Base-by-base conservation (phyloP, 2,888 invertebrate species). In the Steromphala cineraria region DNA sequence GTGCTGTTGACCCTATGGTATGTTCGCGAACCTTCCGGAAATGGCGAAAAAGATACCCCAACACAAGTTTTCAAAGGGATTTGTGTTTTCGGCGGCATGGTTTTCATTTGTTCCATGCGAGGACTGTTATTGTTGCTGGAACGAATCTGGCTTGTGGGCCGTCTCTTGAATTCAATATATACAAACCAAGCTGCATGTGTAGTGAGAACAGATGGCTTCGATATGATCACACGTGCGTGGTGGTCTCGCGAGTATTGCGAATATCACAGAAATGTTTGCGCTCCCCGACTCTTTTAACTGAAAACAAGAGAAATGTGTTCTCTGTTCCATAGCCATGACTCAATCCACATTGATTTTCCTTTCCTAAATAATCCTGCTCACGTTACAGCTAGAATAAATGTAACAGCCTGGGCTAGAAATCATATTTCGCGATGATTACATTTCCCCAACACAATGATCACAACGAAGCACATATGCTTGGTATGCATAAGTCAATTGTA, bases 51-150 rank as follows among this genome's bases (percentile, higher is more conserved):
- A 67, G 78, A 78, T 78, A 67, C 67, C 53, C 46, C 17, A 78
- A 78, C 78, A 67, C 53, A 17, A 67, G 46, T 67, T 67, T 78
- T 78, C 78, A 78, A 78, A 78, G 78, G 40, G 67, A 78, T 78
- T 62, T 67, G 67, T 67, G 67, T 67, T 78, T 78, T 67, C 24
- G n/a, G 13, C 31, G 19, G 67, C 17, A 67, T 78, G 78, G 67
- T 52, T 78, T 67, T 78, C 53, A 78, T 78, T 67, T 78, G 36
- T 40, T n/a, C 78, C 28, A 17, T 67, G 52, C 46, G 19, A 67
- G 53, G 7, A 31, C 17, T 78, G 67, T 78, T 67, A 67, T 67
- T 24, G 28, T 62, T 78, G n/a, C 31, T 67, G 78, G 67, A 76
- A 76, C 55, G n/a, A 71, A 71, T 71, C 71, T 31, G 13, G 36